These are phyloP conservation scores for Anhinga rufa DNA, from an alignment of 2,113 vertebrate species.

Conservation along the genomic window DNA sequence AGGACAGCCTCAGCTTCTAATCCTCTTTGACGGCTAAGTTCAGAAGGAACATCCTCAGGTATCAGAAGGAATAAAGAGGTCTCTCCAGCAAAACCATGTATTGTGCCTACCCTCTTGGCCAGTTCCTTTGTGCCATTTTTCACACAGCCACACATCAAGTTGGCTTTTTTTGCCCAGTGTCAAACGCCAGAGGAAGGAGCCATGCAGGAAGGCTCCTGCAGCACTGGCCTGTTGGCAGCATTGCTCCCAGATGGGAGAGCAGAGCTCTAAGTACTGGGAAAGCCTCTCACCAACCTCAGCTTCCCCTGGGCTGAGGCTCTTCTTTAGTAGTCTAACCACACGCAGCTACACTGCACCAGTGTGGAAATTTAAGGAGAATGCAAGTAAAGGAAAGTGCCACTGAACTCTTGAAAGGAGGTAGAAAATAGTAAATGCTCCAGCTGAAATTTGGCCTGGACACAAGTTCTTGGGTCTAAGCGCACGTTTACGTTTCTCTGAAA, in stretches of 20 bases:
- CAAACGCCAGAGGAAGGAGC: background rate
- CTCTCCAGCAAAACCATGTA: background rate
- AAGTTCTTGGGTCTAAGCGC: background rate
- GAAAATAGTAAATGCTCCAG: background rate
- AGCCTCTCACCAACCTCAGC: background rate
- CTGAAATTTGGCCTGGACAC: background rate
- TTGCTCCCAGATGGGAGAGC: background rate
- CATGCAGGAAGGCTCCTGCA: background rate
- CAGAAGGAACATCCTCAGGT: background rate
- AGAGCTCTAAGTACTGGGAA: background rate
- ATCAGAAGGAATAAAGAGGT: background rate
- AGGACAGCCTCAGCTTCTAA: background rate
- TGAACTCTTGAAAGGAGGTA: background rate
- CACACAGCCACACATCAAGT: background rate
- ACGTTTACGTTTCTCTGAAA: conserved; percentile 32
- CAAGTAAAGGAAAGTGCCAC: background rate
- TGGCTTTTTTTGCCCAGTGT: background rate
- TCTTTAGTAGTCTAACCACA: background rate
- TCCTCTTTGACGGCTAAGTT: background rate
- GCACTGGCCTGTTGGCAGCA: background rate
- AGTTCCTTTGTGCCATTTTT: background rate
- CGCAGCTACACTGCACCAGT: background rate
- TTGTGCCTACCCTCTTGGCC: background rate
- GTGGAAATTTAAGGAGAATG: background rate
- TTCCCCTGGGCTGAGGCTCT: background rate